These are phyloP conservation scores for Melieria crassipennis DNA, from an alignment of 2,888 invertebrate species.

Conservation along the genomic window DNA sequence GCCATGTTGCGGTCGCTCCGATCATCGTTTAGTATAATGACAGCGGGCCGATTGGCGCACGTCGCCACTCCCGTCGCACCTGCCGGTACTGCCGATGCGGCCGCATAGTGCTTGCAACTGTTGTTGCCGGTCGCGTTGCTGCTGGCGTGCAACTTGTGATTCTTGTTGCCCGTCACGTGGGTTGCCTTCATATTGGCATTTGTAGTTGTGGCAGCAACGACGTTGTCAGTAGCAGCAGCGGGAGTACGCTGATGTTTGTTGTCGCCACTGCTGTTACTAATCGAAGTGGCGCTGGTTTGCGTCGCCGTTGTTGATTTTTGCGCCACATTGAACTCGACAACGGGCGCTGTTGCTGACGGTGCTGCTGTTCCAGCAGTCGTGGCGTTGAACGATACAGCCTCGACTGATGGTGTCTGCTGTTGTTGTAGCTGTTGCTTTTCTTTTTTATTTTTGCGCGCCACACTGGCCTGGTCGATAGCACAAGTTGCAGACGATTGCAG, in stretches of 20 bases:
- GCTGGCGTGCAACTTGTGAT: slow-evolving; percentile 21
- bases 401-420: background rate
- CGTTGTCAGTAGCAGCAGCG: background rate
- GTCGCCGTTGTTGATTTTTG: slow-evolving; percentile 41
- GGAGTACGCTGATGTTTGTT: slow-evolving; percentile 34
- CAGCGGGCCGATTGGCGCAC: slow-evolving; percentile 69
- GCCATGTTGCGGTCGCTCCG: slow-evolving; percentile 54
- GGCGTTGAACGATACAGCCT: background rate
- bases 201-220: slow-evolving; percentile 4
- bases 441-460: slow-evolving; percentile 39
- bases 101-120: slow-evolving; percentile 12
- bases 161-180: slow-evolving; percentile 30
- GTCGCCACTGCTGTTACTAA: slow-evolving; percentile 34
- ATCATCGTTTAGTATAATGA: slow-evolving; percentile 76
- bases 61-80: background rate
- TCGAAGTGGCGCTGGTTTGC: slow-evolving; percentile 37
- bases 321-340: slow-evolving; percentile 20
- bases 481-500: background rate
- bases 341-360: background rate
- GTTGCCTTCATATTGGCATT: too few relatives aligned
- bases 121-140: slow-evolving; percentile 8
- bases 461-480: background rate
- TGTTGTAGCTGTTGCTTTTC: slow-evolving; percentile 33
- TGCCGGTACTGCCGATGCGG: background rate
- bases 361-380: slow-evolving; percentile 8